phyloP scores from a whole-genome alignment of 2,113 vertebrate genomes.

The Tetrax tetrax region DNA sequence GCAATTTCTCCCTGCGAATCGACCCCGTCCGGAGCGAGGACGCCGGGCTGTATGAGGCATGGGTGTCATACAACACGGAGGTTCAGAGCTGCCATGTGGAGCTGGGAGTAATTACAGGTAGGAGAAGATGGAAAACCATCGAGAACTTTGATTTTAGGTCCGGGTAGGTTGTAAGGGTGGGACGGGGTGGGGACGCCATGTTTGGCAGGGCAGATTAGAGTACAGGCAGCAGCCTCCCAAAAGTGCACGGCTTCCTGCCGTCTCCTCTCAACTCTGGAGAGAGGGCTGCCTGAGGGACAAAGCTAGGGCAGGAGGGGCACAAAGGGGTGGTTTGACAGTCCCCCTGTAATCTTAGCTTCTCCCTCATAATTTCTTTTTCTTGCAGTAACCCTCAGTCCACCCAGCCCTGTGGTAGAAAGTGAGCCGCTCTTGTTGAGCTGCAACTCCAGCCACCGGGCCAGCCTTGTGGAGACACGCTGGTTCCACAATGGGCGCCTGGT shows the following conservation, averaged over 20 bases:
- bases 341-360: not conserved
- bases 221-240: not conserved
- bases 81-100: constrained; percentile 30
- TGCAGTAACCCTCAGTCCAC: constrained; percentile 65
- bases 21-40: not conserved
- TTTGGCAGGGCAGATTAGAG: not conserved
- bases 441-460: constrained; percentile 70
- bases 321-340: not conserved
- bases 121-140: not conserved
- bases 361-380: not conserved
- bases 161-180: not conserved
- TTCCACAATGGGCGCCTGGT: not conserved
- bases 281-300: not conserved
- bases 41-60: not conserved
- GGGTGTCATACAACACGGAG: not conserved
- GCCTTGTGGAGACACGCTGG: constrained; percentile 62
- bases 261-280: not conserved
- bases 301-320: not conserved
- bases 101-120: constrained; percentile 60
- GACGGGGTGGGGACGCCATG: fast-evolving
- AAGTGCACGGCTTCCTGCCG: not conserved
- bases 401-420: not conserved
- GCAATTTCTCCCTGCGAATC: constrained; percentile 61
- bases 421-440: constrained; percentile 62
- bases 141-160: not conserved